Base-by-base conservation (phyloP, 2,113 vertebrate species). In the Tenebrosternarchus preto region DNA sequence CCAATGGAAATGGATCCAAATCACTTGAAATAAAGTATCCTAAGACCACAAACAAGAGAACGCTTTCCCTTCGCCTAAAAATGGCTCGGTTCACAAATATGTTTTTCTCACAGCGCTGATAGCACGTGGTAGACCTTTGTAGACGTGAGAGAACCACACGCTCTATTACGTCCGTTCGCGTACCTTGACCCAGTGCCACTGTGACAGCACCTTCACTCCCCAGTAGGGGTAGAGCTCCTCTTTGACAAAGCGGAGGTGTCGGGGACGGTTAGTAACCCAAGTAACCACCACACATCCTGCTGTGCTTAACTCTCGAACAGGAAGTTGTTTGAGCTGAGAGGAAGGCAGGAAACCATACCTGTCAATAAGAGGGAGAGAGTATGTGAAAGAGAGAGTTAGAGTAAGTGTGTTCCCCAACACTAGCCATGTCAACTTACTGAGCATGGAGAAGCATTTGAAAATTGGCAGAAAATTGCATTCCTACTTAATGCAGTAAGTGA, bases 181-280 rank as follows among this genome's bases (percentile, higher is more conserved):
- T 91, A 98, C 96, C 94, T 99, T 99, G 22, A 98, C 94, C 98
- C 97, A 99, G 78, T 96, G 94, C 97, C 97, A 99, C 81, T 97
- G 93, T 0, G 94, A 95, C 50, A 95, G 78, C 0, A 91, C 85
- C 73, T 94, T 89, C 50, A 98, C 88, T 0, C 92, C 95, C 98
- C 98, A 99, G 66, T 92, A 89, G 6, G 97, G 96, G 87, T 95
- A 98, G 64, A 99, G 95, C 39, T 98, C 95, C 4, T 96, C 94
- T 29, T 91, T 92, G 53, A 98, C 92, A 77, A 95, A 99, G 3
- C 86, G 93, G n/a, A 94, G 88, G 72, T 97, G 96, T 76, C 94
- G 95, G 76, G 95, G 94, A 39, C 95, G 94, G 70, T 99, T 99
- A 8, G 97, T 99, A 77, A 99, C 97, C 97, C 98, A 99, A 0